A percentile compares a stretch with the other conserved stretches of the same genome.
These are phyloP conservation scores for Cheilosia variabilis DNA, from an alignment of 2,888 invertebrate species.

Conservation along the genomic window DNA sequence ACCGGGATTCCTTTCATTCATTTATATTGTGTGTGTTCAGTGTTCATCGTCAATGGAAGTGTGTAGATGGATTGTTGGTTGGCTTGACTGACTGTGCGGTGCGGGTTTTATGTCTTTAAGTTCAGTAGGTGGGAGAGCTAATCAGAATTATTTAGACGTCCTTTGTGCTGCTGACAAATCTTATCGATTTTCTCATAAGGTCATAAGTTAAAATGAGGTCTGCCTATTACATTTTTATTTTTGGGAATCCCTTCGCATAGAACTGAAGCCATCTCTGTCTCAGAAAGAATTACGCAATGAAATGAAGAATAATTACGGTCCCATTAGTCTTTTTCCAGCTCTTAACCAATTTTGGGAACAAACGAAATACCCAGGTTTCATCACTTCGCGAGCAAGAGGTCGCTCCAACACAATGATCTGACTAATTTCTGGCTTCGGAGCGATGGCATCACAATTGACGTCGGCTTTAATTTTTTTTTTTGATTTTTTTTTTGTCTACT, in stretches of 20 bases:
- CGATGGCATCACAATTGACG: slow-evolving; percentile 64
- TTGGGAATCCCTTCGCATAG: too few species aligned
- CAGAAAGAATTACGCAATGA: slow-evolving; percentile 33
- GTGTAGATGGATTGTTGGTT: neutral
- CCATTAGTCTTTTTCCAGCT: slow-evolving; percentile 18
- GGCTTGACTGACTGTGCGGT: neutral
- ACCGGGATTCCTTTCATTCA: slow-evolving; percentile 50
- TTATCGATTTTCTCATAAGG: neutral
- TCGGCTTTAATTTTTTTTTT: slow-evolving; percentile 35
- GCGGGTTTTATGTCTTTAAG: neutral
- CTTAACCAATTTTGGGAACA: slow-evolving; percentile 56
- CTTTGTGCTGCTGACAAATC: neutral
- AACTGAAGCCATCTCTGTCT: neutral
- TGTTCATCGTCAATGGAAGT: slow-evolving; percentile 3
- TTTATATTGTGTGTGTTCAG: slow-evolving; percentile 11
- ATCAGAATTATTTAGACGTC: neutral
- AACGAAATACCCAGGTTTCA: slow-evolving; percentile 31
- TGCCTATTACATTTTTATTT: too few species aligned
- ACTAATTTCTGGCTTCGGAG: slow-evolving; percentile 46
- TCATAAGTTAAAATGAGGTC: too few species aligned
- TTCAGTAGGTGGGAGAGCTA: slow-evolving; percentile 10
- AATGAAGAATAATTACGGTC: slow-evolving; percentile 63
- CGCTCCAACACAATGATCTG: slow-evolving; percentile 40
- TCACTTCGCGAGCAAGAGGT: slow-evolving; percentile 44
- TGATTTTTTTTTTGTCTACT: slow-evolving; percentile 29